phyloP scores from a whole-genome alignment of 2,797 vertebrate species.

The Sciurus carolinensis region DNA sequence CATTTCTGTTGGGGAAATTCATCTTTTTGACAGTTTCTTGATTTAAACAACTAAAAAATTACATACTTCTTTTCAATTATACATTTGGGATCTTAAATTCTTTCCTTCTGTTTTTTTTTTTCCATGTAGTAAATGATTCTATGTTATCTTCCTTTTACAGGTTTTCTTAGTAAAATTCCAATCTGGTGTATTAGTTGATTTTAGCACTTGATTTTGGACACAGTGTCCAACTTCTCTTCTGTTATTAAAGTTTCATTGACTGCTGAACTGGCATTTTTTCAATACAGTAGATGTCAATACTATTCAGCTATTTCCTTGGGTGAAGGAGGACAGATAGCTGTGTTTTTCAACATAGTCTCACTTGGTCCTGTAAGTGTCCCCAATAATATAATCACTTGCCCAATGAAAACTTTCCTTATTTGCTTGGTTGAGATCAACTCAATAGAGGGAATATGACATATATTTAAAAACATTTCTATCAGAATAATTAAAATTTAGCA shows the following conservation, averaged over 20 bases:
- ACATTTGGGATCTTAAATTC: neutral
- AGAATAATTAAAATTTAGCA: neutral
- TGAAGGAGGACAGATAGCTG: neutral
- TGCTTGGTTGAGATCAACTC: constrained; percentile 32
- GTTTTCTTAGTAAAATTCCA: constrained; percentile 31
- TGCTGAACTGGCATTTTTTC: neutral
- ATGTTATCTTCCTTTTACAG: neutral
- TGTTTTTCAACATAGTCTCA: neutral
- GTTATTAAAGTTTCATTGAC: neutral
- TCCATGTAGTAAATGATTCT: neutral
- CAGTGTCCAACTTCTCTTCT: neutral
- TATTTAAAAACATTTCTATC: neutral
- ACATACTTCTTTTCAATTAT: neutral
- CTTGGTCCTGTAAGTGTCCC: constrained; percentile 37
- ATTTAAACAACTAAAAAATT: constrained; percentile 13
- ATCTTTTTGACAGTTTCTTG: constrained; percentile 64
- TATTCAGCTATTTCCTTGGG: neutral
- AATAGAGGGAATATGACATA: neutral
- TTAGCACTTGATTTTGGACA: constrained; percentile 58
- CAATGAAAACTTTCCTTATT: neutral
- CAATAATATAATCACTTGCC: constrained; percentile 47
- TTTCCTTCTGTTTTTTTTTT: neutral
- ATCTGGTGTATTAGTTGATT: neutral
- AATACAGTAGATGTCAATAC: neutral
- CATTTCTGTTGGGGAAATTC: constrained; percentile 31